phyloP scores from a whole-genome alignment of 2,113 vertebrate genomes.

The Tonatia bakeri region DNA sequence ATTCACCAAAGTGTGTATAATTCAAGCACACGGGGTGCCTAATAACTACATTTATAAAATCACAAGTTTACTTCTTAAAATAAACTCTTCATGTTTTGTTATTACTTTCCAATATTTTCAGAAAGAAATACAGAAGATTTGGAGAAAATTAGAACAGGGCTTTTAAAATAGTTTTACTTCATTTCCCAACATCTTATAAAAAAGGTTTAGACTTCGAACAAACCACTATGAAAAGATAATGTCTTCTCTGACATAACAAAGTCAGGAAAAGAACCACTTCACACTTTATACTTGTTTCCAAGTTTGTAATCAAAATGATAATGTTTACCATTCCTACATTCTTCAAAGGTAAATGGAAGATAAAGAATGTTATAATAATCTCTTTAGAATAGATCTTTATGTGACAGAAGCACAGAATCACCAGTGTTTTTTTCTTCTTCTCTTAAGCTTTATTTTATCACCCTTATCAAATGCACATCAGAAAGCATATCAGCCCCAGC shows the following conservation, averaged over 20 bases:
- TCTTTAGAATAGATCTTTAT: background rate
- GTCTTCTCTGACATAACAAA: constrained; percentile 17
- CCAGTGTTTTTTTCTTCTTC: background rate
- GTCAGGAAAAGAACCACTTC: constrained; percentile 6
- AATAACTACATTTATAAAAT: background rate
- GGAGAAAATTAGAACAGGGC: constrained; percentile 2
- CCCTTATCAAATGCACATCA: constrained; percentile 63
- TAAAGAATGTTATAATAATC: constrained; percentile 1
- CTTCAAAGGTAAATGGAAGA: background rate
- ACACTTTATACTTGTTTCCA: background rate
- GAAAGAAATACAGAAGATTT: background rate
- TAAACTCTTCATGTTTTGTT: background rate
- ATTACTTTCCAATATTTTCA: constrained; percentile 10
- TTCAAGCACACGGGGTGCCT: background rate
- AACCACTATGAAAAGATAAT: background rate
- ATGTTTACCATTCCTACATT: background rate
- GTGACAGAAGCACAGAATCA: background rate
- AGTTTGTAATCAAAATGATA: constrained; percentile 14
- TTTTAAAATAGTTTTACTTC: constrained; percentile 35
- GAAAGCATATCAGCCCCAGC: constrained; percentile 56
- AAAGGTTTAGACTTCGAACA: background rate
- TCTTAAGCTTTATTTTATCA: constrained; percentile 72
- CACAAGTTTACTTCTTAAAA: background rate
- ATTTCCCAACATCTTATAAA: constrained; percentile 32
- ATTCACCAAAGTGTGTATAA: background rate